A percentile compares a stretch with the other conserved stretches of the same genome.
Conservation (phyloP, 2,888 invertebrate species). For the Cantharis rufa region DNA sequence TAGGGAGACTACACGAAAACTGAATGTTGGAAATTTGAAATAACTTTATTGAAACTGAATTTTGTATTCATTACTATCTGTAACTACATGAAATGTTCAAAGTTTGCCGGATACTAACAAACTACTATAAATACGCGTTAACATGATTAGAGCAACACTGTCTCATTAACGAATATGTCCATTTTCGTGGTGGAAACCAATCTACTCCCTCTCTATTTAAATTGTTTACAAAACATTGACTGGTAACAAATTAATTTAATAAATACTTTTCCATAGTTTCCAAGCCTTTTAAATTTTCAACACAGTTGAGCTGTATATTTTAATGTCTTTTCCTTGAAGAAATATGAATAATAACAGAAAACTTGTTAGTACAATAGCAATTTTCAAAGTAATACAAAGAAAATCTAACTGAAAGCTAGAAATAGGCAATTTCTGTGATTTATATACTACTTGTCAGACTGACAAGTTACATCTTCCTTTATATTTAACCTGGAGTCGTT, state of each 20-base stretch:
- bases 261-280: too few relatives aligned
- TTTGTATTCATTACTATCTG: neutral
- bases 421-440: conserved; percentile 26
- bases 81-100: neutral
- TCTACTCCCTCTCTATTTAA: neutral
- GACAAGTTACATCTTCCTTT: conserved; percentile 21
- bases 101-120: neutral
- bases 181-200: neutral
- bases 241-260: neutral
- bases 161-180: neutral
- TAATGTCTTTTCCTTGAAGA: neutral
- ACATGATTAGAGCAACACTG: neutral
- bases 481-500: conserved; percentile 12
- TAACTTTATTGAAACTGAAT: neutral
- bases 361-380: neutral
- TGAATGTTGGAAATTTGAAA: neutral
- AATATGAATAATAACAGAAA: neutral
- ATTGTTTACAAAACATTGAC: neutral
- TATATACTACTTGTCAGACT: conserved; percentile 20
- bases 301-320: neutral
- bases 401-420: conserved; percentile 11
- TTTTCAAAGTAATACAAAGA: conserved; percentile 5
- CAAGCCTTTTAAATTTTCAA: neutral
- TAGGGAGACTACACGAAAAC: neutral
- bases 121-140: neutral